Evolutionary conservation across 2,797 vertebrate species (phyloP).

Genomic region (Ispidina lecontei): DNA sequence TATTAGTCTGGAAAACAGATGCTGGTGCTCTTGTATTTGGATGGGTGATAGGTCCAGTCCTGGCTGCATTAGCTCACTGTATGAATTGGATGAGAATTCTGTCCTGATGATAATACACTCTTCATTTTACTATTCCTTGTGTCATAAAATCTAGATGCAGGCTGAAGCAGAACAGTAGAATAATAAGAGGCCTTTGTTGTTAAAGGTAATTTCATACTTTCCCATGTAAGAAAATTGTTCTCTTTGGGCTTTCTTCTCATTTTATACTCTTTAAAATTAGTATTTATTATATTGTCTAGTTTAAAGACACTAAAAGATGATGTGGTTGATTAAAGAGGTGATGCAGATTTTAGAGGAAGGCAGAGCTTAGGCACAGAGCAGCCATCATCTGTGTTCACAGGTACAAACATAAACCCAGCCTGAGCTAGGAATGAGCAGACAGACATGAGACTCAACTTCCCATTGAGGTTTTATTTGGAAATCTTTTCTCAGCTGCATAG

Average conservation of each 20-base stretch:
- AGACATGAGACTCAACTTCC: background rate
- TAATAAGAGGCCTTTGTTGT: background rate
- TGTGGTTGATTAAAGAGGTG: slow-evolving; percentile 22
- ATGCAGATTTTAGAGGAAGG: background rate
- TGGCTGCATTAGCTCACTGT: background rate
- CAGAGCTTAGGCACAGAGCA: background rate
- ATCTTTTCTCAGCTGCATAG: background rate
- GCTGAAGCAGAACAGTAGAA: background rate
- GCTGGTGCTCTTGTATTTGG: background rate
- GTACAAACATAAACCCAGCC: background rate
- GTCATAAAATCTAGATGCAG: background rate
- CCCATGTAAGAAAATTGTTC: background rate
- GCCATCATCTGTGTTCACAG: background rate
- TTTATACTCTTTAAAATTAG: slow-evolving; percentile 7
- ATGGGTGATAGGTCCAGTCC: background rate
- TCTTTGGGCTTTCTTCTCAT: background rate
- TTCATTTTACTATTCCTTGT: background rate
- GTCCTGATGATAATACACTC: background rate
- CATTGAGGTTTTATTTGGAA: background rate
- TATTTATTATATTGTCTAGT: background rate
- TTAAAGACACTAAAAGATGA: slow-evolving; percentile 17
- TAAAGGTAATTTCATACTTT: background rate
- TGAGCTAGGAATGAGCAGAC: background rate
- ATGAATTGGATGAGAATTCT: background rate
- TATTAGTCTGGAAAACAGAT: background rate